phyloP scores from a whole-genome alignment of 2,888 invertebrate species.

The Nematopogon swammerdamellus region DNA sequence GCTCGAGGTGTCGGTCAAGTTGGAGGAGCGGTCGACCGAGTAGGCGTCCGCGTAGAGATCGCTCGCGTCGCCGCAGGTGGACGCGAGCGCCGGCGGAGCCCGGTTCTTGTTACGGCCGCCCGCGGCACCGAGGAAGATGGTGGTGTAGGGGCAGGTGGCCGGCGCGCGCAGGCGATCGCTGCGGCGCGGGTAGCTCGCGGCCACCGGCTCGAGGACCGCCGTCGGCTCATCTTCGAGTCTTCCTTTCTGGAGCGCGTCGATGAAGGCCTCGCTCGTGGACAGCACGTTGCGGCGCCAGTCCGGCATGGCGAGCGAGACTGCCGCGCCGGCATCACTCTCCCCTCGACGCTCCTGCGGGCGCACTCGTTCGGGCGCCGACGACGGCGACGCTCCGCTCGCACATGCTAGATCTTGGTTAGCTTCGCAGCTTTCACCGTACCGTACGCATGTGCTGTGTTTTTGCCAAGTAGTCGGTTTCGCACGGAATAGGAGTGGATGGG shows the following conservation, averaged over 20 bases:
- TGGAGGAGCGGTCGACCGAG: slow-evolving; percentile 45
- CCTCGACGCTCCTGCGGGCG: neutral
- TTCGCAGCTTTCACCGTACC: slow-evolving; percentile 21
- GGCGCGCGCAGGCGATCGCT: slow-evolving; percentile 46
- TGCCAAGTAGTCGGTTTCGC: neutral
- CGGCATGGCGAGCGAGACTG: slow-evolving; percentile 47
- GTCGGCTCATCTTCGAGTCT: neutral
- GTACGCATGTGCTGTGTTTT: neutral
- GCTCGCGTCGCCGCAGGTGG: slow-evolving; percentile 29
- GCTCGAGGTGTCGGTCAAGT: slow-evolving; percentile 48
- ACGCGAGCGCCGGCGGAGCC: slow-evolving; percentile 30
- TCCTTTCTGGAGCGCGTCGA: slow-evolving; percentile 22
- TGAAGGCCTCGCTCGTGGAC: slow-evolving; percentile 51
- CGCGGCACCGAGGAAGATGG: slow-evolving; percentile 39
- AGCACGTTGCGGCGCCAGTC: slow-evolving; percentile 56
- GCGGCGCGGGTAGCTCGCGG: slow-evolving; percentile 51
- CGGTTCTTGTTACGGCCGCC: slow-evolving; percentile 28
- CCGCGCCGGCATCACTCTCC: slow-evolving; percentile 3
- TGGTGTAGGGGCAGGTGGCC: slow-evolving; percentile 48
- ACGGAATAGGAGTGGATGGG: slow-evolving; percentile 24
- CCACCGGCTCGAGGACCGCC: slow-evolving; percentile 26
- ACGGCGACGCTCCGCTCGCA: slow-evolving; percentile 5
- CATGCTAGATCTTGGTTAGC: slow-evolving; percentile 15
- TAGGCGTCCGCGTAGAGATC: slow-evolving; percentile 42
- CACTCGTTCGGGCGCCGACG: neutral